Evolutionary conservation across 2,113 vertebrate genomes (phyloP), one percentile per base, ranked within the genome.

Genomic region (Dermatemys mawii): DNA sequence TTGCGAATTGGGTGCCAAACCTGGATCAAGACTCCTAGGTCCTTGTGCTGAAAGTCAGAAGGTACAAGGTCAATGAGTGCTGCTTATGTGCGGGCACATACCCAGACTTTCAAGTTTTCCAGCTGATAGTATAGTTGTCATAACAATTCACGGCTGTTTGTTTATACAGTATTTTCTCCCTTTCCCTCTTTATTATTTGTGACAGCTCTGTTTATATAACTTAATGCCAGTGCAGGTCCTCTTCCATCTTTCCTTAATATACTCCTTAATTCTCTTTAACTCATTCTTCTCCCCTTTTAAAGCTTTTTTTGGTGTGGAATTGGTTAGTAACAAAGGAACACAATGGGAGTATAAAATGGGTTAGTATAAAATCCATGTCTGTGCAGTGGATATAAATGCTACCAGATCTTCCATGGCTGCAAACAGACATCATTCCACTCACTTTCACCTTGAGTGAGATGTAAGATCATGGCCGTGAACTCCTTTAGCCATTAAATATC

Each of bases 131-230:
- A 13, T 21, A 48, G 22, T n/a, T 88, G 35, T 22, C 13, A 6
- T 44, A 75, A 21, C 7, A 53, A 35, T 84, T 91, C 93, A 29
- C 50, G 83, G 63, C 2, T 0, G 0, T 35, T 93, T 91, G 29
- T 27, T 88, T 91, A 92, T 84, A 70, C 14, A 63, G 14, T 41
- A 2, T 53, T 82, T 70, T 83, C 48, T 63, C 89, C 11, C 29
- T 91, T 93, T 90, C 50, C 19, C 38, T 81, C 90, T 93, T 81
- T 63, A 27, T 55, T 0, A 1, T 83, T 92, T 92, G 26, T 63
- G 83, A 80, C 70, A 95, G 41, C 7, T 27, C 38, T 14, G 17
- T 11, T 85, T 84, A 80, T 79, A 83, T 79, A 84, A 90, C 55
- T 38, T 57, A 89, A n/a, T 26, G 10, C n/a, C 12, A 81, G 8